Conservation (phyloP, 2,797 vertebrate species). For the Taenioides sp. region DNA sequence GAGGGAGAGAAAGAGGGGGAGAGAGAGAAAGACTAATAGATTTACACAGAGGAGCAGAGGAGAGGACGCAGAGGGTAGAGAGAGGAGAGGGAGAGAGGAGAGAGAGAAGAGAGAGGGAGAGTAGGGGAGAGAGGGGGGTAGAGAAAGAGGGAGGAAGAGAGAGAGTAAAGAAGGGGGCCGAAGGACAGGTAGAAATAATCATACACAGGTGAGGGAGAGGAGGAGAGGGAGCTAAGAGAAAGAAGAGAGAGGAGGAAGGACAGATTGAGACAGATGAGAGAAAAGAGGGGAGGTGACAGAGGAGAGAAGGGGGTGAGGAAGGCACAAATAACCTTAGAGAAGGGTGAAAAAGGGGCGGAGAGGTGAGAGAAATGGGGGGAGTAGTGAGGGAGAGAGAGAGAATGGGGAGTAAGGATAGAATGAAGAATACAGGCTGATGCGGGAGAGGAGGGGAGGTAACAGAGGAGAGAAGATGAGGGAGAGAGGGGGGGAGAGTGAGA, state of each 20-base stretch:
- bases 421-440: not conserved
- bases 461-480: conserved; percentile 31
- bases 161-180: not conserved
- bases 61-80: not conserved
- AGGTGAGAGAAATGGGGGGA: not conserved
- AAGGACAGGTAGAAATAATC: not conserved
- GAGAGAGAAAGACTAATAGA: not conserved
- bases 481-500: not conserved
- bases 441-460: not conserved
- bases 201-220: too few relatives aligned
- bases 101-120: not conserved
- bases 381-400: not conserved
- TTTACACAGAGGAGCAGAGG: not conserved
- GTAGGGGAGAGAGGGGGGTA: not conserved
- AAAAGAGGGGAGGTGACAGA: not conserved
- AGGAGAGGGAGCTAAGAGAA: not conserved
- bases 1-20: not conserved
- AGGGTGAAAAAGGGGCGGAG: too few relatives aligned
- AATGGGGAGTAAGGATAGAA: not conserved
- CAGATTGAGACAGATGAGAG: not conserved
- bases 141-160: too few relatives aligned
- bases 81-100: not conserved
- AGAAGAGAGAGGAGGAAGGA: not conserved
- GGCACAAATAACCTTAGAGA: too few relatives aligned
- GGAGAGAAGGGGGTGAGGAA: not conserved